phyloP scores from a whole-genome alignment of 2,113 vertebrate species.

The Edolisoma coerulescens region DNA sequence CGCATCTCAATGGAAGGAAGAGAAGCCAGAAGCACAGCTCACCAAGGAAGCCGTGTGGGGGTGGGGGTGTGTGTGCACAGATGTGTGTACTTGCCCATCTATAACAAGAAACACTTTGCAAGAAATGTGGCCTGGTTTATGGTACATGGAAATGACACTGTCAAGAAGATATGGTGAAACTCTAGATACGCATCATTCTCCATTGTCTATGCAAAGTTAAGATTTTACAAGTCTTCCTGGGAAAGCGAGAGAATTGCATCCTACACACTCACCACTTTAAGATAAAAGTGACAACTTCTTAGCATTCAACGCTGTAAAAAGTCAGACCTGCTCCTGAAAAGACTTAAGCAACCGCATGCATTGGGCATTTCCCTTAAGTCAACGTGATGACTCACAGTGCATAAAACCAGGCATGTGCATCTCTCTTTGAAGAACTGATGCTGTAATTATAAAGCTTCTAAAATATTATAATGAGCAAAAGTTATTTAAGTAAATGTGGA shows the following conservation, averaged over 20 bases:
- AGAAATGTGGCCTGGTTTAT: background rate
- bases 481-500: background rate
- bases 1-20: fast-evolving
- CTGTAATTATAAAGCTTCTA: background rate
- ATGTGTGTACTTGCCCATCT: background rate
- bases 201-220: background rate
- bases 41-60: background rate
- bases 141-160: fast-evolving
- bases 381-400: background rate
- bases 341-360: background rate
- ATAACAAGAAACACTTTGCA: background rate
- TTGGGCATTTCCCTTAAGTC: background rate
- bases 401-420: background rate
- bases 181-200: background rate
- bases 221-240: background rate
- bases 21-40: background rate
- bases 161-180: background rate
- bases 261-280: background rate
- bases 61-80: fast-evolving
- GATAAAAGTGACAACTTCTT: background rate
- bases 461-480: background rate
- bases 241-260: background rate
- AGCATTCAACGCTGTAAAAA: background rate
- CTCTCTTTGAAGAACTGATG: background rate
- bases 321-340: background rate